Conservation (phyloP, 2,113 vertebrate species). For the Mesitornis unicolor region DNA sequence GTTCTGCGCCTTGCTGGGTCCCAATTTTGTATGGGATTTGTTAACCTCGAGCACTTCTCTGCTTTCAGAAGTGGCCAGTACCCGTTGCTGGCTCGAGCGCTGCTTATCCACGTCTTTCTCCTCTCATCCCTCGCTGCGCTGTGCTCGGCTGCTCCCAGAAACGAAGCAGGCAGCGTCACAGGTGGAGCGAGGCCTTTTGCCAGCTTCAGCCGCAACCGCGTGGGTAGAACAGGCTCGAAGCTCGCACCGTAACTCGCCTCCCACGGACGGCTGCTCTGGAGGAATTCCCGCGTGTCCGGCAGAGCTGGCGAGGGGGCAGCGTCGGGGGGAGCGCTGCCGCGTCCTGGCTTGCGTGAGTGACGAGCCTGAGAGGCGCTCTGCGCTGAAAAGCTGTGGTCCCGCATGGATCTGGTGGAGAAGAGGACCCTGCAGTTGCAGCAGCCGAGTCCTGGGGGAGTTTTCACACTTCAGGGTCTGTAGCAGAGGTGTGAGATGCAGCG, state of each 20-base stretch:
- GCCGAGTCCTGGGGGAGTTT: neutral
- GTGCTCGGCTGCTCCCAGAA: fast-evolving
- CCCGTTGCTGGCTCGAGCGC: fast-evolving
- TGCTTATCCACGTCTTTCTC: neutral
- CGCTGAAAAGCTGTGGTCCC: fast-evolving
- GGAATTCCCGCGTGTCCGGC: neutral
- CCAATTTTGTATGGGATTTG: neutral
- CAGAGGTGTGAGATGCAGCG: neutral
- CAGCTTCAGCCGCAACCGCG: fast-evolving
- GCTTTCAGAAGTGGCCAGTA: neutral
- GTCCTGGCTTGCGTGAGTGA: fast-evolving
- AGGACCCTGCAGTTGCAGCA: neutral
- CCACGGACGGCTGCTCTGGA: neutral
- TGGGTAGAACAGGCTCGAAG: neutral
- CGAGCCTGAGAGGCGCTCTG: neutral
- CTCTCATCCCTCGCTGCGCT: neutral
- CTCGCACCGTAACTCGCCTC: neutral
- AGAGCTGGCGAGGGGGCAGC: fast-evolving
- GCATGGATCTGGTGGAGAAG: fast-evolving
- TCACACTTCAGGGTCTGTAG: neutral
- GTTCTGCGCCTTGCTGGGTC: neutral
- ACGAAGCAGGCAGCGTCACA: neutral
- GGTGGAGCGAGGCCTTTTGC: neutral
- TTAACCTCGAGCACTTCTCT: neutral
- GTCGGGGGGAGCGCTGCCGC: fast-evolving